Conservation (phyloP, 2,888 invertebrate genomes). For the Xestia sexstrigata region DNA sequence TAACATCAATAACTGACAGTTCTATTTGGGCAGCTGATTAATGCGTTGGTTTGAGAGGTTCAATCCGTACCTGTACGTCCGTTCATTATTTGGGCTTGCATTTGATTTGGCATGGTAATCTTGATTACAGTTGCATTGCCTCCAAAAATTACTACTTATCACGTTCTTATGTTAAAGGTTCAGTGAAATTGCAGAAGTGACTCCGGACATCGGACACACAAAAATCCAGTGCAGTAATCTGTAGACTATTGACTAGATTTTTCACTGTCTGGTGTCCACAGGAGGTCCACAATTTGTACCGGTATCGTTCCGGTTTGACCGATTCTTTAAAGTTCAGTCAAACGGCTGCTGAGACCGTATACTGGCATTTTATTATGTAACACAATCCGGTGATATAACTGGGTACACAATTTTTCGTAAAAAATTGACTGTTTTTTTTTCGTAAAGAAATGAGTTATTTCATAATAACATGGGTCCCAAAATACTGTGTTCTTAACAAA, state of each 20-base stretch:
- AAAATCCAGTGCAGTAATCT: background rate
- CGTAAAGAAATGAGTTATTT: background rate
- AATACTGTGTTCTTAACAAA: background rate
- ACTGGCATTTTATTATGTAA: background rate
- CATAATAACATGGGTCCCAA: background rate
- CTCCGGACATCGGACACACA: background rate
- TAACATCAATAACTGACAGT: conserved; percentile 33
- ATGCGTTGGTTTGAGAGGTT: conserved; percentile 3
- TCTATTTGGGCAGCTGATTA: conserved; percentile 28
- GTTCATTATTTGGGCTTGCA: background rate
- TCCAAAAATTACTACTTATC: background rate
- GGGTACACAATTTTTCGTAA: too few species aligned
- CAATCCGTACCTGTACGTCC: background rate
- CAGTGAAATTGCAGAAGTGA: background rate
- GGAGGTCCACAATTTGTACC: background rate
- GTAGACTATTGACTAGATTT: background rate
- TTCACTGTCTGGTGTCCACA: background rate
- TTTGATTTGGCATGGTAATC: background rate
- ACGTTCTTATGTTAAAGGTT: background rate
- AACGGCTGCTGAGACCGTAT: background rate
- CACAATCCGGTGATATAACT: background rate
- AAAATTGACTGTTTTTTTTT: too few species aligned
- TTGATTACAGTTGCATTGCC: background rate
- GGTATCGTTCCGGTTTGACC: background rate
- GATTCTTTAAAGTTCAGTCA: background rate